Conservation (phyloP, 2,113 vertebrate genomes). For the Trogon surrucura region DNA sequence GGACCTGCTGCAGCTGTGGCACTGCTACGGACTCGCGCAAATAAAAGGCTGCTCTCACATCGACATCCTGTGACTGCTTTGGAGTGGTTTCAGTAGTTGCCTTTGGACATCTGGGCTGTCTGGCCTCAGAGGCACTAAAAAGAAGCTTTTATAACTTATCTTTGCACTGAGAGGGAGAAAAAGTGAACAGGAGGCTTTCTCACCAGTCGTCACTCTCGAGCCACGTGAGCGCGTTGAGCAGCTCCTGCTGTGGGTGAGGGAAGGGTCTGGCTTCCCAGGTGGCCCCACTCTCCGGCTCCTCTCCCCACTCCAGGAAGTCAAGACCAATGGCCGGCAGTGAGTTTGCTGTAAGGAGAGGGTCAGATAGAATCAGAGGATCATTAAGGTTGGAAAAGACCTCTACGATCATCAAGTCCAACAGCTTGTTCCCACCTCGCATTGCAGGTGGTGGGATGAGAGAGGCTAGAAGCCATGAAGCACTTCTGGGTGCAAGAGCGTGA, state of each 20-base stretch:
- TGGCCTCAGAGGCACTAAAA: background rate
- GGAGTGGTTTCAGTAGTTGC: background rate
- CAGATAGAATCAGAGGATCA: background rate
- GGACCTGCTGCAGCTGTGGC: background rate
- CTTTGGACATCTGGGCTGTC: background rate
- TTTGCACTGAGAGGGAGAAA: background rate
- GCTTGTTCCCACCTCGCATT: background rate
- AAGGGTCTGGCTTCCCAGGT: constrained; percentile 38
- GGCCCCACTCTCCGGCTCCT: background rate
- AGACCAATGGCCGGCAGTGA: constrained; percentile 31
- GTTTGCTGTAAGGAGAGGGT: constrained; percentile 30
- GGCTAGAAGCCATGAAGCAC: background rate
- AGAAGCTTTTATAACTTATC: background rate
- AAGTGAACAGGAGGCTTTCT: background rate
- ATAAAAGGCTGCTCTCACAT: background rate
- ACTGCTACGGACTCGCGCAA: background rate
- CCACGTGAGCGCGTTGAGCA: constrained; percentile 45
- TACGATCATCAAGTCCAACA: too few relatives aligned
- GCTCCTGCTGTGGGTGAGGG: constrained; percentile 51
- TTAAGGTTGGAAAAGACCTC: too few relatives aligned
- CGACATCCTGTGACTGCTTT: background rate
- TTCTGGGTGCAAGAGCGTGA: background rate
- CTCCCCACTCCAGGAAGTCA: constrained; percentile 37
- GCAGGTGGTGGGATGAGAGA: background rate
- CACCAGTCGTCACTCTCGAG: constrained; percentile 72